Conservation (phyloP, 1,140 invertebrate species). For the Caenorhabditis briggsae region DNA sequence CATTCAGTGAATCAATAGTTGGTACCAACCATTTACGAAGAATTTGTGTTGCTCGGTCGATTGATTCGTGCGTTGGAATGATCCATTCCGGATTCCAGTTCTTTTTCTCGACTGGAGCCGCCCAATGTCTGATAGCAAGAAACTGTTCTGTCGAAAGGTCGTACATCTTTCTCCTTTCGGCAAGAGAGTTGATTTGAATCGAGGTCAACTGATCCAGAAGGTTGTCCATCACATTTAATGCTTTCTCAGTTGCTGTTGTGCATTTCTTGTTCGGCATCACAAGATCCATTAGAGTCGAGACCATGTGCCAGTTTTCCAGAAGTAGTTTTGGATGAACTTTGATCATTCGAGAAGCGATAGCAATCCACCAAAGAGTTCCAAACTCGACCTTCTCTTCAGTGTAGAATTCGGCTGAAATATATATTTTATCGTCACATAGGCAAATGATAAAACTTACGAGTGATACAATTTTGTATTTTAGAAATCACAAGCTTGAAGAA, state of each 20-base stretch:
- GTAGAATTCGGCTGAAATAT: conserved; percentile 70
- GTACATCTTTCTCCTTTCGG: conserved; percentile 79
- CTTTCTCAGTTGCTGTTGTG: conserved; percentile 66
- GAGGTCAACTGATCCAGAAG: conserved; percentile 80
- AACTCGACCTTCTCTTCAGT: conserved; percentile 73
- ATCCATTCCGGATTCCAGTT: conserved; percentile 85
- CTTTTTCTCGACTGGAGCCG: conserved; percentile 82
- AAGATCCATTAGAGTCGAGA: conserved; percentile 59
- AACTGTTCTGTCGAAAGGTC: conserved; percentile 83
- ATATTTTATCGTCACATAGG: background rate
- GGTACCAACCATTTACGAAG: conserved; percentile 81
- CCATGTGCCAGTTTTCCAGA: conserved; percentile 57
- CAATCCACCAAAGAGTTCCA: conserved; percentile 72
- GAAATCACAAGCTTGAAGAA: conserved; percentile 70
- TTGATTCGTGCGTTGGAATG: conserved; percentile 84
- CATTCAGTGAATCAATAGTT: conserved; percentile 80
- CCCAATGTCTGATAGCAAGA: conserved; percentile 88
- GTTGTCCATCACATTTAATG: conserved; percentile 78
- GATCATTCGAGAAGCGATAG: conserved; percentile 61
- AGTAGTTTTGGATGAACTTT: conserved; percentile 59
- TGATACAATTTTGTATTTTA: conserved; percentile 80
- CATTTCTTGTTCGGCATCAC: conserved; percentile 67
- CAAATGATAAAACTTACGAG: conserved; percentile 48
- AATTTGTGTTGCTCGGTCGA: conserved; percentile 82
- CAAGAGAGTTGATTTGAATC: conserved; percentile 82